phyloP scores from a whole-genome alignment of 2,113 vertebrate genomes.

The Myrmecophaga tridactyla region DNA sequence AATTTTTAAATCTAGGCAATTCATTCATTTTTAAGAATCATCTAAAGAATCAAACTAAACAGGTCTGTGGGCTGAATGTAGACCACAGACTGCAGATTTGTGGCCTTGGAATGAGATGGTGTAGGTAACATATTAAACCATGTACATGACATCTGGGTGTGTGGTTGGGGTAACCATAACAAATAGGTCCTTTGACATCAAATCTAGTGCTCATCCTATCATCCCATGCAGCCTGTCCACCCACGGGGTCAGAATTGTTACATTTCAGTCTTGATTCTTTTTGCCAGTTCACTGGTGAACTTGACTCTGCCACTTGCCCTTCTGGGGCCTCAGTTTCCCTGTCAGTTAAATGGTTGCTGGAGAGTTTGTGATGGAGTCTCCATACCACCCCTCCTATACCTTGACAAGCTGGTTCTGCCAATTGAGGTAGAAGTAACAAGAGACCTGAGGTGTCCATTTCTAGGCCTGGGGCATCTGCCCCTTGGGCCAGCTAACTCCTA shows the following conservation, averaged over 20 bases:
- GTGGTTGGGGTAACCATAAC: background rate
- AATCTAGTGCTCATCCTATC: background rate
- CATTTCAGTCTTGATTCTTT: background rate
- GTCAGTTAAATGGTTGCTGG: background rate
- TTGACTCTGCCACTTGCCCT: background rate
- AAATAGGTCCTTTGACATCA: background rate
- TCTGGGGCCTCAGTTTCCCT: no score
- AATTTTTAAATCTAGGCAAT: background rate
- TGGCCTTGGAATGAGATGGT: background rate
- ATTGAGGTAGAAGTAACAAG: background rate
- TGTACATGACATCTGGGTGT: background rate
- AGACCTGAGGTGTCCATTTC: background rate
- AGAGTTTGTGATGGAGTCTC: background rate
- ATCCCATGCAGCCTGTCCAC: background rate
- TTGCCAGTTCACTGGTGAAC: background rate
- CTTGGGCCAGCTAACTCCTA: background rate
- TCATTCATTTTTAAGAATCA: conserved; percentile 16
- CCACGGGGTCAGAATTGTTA: background rate
- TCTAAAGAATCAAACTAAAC: background rate
- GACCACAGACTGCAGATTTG: background rate
- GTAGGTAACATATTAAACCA: background rate
- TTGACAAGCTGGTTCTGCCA: background rate
- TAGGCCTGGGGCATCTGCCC: background rate
- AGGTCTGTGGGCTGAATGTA: background rate
- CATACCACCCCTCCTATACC: background rate